Base-by-base conservation (phyloP, 1,140 invertebrate genomes). In the Brachystomella parvula region DNA sequence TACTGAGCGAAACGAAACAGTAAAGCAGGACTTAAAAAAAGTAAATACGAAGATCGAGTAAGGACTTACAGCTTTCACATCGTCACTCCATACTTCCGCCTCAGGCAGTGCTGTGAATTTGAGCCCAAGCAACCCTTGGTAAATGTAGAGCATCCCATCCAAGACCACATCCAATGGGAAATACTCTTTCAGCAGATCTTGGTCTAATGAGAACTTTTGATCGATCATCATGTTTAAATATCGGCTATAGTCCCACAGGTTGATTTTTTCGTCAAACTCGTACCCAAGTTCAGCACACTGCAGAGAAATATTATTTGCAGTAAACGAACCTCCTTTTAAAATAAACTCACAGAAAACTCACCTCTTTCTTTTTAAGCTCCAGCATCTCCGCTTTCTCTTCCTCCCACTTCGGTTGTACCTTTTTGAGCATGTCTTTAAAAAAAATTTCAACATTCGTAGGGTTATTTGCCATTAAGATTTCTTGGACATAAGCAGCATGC, bases 81-180 rank as follows among this genome's bases (percentile, higher is more conserved):
- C 82, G 63, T 78, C 75, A 75, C 82, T 79, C 81, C 81, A 83
- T 1, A 79, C 77, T 59, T 79, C 76, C 6, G 78, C 75, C 66
- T 76, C 75, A 29, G 74, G 64, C 26, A 81, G 67, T 69, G 78
- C 64, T 33, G 75, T 74, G 74, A 83, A 83, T 63, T 78, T 76
- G 12, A 83, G 72, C n/a, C 78, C 73, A 28, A 83, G 73, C 26
- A 83, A 69, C 24, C 79, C 74, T 76, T 83, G 80, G 69, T 83
- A 83, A 30, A 83, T 83, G 39, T 77, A 73, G 26, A 83, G 70
- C 30, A 83, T 73, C 35, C 82, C 82, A 49, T 77, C 75, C 1
- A 80, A 82, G 3, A 83, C 82, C 15, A 76, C 74, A 15, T 78
- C 73, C 68, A 83, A 73, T 1, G 82, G 82, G 71, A 83, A 83